A percentile compares a stretch with the other conserved stretches of the same genome.
Conservation (phyloP, 2,888 invertebrate genomes). For the Norana najaformis region DNA sequence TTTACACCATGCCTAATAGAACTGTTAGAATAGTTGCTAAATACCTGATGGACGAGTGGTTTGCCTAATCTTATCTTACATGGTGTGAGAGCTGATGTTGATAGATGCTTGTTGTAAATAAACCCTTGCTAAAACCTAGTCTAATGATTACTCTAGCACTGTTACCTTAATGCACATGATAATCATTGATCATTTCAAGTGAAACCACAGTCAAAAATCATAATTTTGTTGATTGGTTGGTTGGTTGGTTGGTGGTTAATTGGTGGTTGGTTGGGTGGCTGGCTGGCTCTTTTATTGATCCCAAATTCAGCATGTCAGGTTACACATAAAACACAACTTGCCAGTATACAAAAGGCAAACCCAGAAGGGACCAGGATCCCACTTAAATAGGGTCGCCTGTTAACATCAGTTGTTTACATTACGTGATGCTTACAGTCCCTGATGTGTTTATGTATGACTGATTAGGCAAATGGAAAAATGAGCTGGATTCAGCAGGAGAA, state of each 20-base stretch:
- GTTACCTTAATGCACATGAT: not conserved
- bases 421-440: not conserved
- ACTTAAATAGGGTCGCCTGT: no score
- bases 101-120: not conserved
- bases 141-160: not conserved
- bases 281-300: no score
- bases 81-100: not conserved
- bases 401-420: not conserved
- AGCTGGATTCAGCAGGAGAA: constrained; percentile 28
- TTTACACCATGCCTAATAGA: not conserved
- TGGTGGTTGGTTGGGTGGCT: no score
- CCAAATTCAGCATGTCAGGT: no score
- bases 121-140: no score
- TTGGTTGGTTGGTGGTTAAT: no score
- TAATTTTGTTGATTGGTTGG: no score
- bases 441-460: not conserved
- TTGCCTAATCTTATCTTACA: not conserved
- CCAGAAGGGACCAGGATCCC: no score
- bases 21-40: not conserved
- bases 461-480: not conserved
- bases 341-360: no score
- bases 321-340: no score
- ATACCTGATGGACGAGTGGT: not conserved
- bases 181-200: not conserved
- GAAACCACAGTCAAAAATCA: not conserved